These are phyloP conservation scores for Hololepta plana DNA, from an alignment of 2,888 invertebrate species.

Conservation along the genomic window DNA sequence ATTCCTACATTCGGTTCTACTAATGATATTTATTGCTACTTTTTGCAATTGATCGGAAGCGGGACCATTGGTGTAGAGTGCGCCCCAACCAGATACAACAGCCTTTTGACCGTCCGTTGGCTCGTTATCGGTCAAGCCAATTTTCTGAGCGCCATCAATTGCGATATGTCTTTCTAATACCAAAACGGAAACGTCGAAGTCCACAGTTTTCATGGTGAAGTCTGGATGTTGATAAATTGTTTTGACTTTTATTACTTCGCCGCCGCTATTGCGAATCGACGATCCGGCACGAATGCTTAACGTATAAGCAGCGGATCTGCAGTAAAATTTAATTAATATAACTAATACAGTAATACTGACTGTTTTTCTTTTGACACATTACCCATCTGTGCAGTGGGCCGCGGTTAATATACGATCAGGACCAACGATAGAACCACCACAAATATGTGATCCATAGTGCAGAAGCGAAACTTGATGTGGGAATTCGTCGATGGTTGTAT, in stretches of 20 bases:
- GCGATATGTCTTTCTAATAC: constrained; percentile 12
- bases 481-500: constrained; percentile 3
- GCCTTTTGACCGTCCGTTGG: background rate
- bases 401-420: background rate
- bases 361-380: too few species aligned
- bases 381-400: constrained; percentile 1
- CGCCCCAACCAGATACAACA: constrained; percentile 7
- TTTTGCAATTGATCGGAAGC: constrained; percentile 8
- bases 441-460: background rate
- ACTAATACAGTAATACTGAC: too few species aligned
- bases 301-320: too few species aligned
- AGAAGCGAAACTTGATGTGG: constrained; percentile 7
- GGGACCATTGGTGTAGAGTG: too few species aligned
- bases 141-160: constrained; percentile 3
- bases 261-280: constrained; percentile 8
- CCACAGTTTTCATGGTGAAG: constrained; percentile 13
- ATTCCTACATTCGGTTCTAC: constrained; percentile 7
- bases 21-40: constrained; percentile 9
- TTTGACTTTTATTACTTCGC: constrained; percentile 8
- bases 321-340: too few species aligned
- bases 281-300: constrained; percentile 11
- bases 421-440: background rate
- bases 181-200: constrained; percentile 21
- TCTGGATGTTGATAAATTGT: constrained; percentile 13
- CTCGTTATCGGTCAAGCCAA: constrained; percentile 6